These are phyloP conservation scores for Coboldia fuscipes DNA, from an alignment of 1,140 invertebrate genomes.

Conservation along the genomic window DNA sequence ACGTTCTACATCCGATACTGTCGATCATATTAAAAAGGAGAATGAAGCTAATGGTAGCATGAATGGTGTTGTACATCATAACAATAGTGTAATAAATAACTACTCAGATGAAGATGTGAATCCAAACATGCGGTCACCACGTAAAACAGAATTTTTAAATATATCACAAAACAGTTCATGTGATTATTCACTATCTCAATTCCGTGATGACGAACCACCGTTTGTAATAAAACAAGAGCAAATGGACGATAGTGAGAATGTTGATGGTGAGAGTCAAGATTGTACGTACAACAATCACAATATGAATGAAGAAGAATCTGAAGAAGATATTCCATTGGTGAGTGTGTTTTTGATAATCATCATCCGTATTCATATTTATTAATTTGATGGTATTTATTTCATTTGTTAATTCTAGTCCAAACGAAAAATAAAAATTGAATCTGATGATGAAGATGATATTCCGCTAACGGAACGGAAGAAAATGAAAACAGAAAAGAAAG, in stretches of 20 bases:
- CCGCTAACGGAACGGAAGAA: slow-evolving; percentile 47
- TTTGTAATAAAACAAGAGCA: slow-evolving; percentile 8
- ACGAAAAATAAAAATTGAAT: slow-evolving; percentile 11
- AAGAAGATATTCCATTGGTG: slow-evolving; percentile 63
- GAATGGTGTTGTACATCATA: neutral
- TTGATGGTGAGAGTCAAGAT: slow-evolving; percentile 2
- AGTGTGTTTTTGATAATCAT: slow-evolving; percentile 8
- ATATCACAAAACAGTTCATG: slow-evolving; percentile 35
- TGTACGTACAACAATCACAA: slow-evolving; percentile 7
- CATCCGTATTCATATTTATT: neutral
- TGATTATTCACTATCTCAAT: slow-evolving; percentile 40
- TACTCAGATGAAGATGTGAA: slow-evolving; percentile 10
- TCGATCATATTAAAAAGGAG: neutral
- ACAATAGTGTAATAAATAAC: slow-evolving; percentile 14
- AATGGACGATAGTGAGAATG: neutral
- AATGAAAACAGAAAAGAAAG: slow-evolving; percentile 42
- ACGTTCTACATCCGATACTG: neutral
- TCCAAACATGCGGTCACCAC: slow-evolving; percentile 4
- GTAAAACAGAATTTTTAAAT: slow-evolving; percentile 15
- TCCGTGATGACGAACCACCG: slow-evolving; percentile 25
- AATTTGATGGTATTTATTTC: neutral
- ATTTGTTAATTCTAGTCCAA: slow-evolving; percentile 5
- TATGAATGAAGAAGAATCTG: slow-evolving; percentile 29
- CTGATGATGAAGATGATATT: slow-evolving; percentile 39
- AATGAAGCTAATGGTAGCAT: neutral